These are phyloP conservation scores for Orchesella flavescens DNA, from an alignment of 2,888 invertebrate genomes.

Conservation along the genomic window DNA sequence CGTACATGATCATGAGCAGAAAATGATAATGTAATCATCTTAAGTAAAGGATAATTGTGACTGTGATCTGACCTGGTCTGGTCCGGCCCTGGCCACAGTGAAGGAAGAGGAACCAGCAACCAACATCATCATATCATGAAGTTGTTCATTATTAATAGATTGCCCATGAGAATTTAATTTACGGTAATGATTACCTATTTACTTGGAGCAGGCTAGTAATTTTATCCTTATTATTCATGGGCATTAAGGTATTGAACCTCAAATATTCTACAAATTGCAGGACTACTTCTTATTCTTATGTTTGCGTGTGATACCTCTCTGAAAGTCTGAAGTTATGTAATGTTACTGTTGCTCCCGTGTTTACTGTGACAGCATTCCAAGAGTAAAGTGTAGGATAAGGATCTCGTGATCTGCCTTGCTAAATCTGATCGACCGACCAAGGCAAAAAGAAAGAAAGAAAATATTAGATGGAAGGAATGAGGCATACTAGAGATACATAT, in stretches of 20 bases:
- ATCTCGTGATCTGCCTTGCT: slow-evolving; percentile 1
- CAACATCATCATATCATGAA: not conserved
- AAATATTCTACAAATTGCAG: too few relatives aligned
- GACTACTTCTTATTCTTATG: too few relatives aligned
- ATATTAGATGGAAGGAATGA: not conserved
- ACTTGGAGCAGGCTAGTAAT: slow-evolving; percentile 25
- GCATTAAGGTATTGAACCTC: too few relatives aligned
- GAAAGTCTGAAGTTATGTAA: not conserved
- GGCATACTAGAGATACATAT: slow-evolving; percentile 2
- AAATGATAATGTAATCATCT: slow-evolving; percentile 48
- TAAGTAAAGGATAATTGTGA: slow-evolving; percentile 43
- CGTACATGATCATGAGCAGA: not conserved
- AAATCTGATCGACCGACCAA: slow-evolving; percentile 13
- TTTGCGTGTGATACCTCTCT: not conserved
- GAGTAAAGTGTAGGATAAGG: not conserved
- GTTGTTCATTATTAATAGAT: slow-evolving; percentile 18
- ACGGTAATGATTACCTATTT: slow-evolving; percentile 47
- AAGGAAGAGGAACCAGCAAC: not conserved
- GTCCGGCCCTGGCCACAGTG: too few relatives aligned
- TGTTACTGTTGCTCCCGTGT: not conserved
- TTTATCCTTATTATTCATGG: slow-evolving; percentile 13
- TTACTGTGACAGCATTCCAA: not conserved
- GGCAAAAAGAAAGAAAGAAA: slow-evolving; percentile 2
- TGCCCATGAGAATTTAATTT: slow-evolving; percentile 49
- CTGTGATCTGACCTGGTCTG: too few relatives aligned